A percentile compares a stretch with the other conserved stretches of the same genome.
These are phyloP conservation scores for Leuciscus idus DNA, from an alignment of 2,113 vertebrate species.

Conservation along the genomic window DNA sequence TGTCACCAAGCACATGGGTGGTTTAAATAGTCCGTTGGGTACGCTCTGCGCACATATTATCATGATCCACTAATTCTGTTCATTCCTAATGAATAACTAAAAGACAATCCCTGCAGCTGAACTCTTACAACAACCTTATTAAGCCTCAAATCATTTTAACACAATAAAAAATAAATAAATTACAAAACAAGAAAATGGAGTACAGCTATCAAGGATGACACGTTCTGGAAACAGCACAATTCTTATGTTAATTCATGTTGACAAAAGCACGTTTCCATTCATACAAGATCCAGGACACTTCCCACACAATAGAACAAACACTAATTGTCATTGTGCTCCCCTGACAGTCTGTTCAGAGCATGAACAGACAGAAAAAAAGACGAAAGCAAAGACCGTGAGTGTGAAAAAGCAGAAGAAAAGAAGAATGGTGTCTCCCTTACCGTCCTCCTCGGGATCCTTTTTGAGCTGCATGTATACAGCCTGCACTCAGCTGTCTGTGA, in stretches of 20 bases:
- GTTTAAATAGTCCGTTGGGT: constrained; percentile 11
- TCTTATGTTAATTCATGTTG: neutral
- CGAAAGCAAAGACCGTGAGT: constrained; percentile 1
- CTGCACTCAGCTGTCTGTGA: constrained; percentile 53
- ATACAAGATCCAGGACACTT: neutral
- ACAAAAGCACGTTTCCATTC: neutral
- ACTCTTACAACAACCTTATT: neutral
- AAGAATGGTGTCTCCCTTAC: constrained; percentile 46
- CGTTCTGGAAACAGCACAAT: neutral
- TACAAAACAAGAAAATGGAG: neutral
- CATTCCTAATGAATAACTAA: neutral
- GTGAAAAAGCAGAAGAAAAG: constrained; percentile 12
- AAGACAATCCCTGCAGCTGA: neutral
- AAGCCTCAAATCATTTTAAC: too few species aligned
- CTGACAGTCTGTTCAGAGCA: constrained; percentile 20
- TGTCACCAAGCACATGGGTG: constrained; percentile 16
- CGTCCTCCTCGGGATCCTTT: constrained; percentile 55
- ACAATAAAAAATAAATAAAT: too few species aligned
- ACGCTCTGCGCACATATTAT: neutral
- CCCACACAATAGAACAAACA: constrained; percentile 47
- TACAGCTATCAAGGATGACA: neutral
- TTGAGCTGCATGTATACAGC: constrained; percentile 60
- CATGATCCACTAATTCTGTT: neutral
- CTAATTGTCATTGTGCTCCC: constrained; percentile 38
- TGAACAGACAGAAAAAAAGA: constrained; percentile 24